Evolutionary conservation across 2,888 invertebrate species (phyloP), one percentile per base, ranked within the genome.

Genomic region (Drosophila flavopinicola): DNA sequence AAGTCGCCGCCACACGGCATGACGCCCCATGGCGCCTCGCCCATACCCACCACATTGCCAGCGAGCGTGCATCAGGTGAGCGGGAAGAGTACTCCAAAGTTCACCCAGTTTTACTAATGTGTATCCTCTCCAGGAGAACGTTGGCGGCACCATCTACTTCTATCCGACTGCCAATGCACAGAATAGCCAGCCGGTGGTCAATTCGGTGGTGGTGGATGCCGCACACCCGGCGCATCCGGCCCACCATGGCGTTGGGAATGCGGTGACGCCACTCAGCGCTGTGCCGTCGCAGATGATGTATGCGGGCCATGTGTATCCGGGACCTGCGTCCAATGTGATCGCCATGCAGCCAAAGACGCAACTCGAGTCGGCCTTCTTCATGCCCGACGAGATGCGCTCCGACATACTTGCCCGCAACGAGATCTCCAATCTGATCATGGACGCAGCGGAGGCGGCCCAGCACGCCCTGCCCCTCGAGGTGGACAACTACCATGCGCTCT

Each of bases 101-200:
- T 20, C 10, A 17, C 17, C 15, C 4, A 1, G 2, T 35, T 5
- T 38, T 1, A 11, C 9, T 10, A 9, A 9, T 33, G 10, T 9
- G 33, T 10, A 7, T 71, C 72, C 82, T 92, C 91, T 51, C 3
- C 10, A 97, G 94, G 97, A 97, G 91, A 97, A 96, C 92, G 96
- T 97, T 66, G 97, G 97, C 54, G 98, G 98, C 23, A 98, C 98
- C 11, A 98, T 98, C 44, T 98, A 98, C 91, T 98, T 98, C 91
- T 98, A 97, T 91, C 93, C 95, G 30, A 94, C 95, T 64, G 91
- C 93, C 61, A 93, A 93, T 82, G 89, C 92, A 57, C 91, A 90
- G 77, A 89, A 82, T 45, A 88, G 75, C 70, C 91, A 84, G 71
- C 80, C 88, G 27, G 89, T 87, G 47, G 89, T 88, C 44, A 89